phyloP scores from a whole-genome alignment of 2,113 vertebrate genomes.

The Myotis lucifugus region DNA sequence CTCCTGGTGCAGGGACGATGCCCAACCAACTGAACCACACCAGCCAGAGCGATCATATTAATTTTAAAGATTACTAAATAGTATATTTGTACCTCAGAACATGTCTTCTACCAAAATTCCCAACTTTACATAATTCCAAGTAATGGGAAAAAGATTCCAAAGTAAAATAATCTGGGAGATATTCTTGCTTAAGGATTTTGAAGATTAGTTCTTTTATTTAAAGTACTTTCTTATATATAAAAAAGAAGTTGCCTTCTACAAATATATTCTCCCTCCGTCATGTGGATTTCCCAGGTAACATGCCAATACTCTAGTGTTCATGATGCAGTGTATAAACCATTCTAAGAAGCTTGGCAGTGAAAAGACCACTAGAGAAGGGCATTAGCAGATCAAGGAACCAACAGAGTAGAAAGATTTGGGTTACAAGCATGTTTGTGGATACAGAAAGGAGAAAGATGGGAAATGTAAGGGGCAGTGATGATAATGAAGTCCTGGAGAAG shows the following conservation, averaged over 20 bases:
- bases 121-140: background rate
- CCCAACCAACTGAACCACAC: background rate
- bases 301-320: background rate
- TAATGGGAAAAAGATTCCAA: background rate
- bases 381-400: background rate
- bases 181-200: slow-evolving; percentile 5
- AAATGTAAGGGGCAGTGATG: background rate
- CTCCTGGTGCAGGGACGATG: background rate
- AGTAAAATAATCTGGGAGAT: background rate
- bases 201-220: slow-evolving; percentile 10
- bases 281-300: background rate
- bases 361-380: background rate
- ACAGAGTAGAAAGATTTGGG: background rate
- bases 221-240: background rate
- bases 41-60: background rate
- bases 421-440: background rate
- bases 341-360: background rate
- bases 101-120: background rate
- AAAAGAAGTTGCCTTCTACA: slow-evolving; percentile 5
- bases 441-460: background rate
- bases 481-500: background rate
- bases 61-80: slow-evolving; percentile 15
- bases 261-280: background rate
- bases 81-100: background rate
- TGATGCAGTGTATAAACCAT: background rate